Evolutionary conservation across 1,140 invertebrate species (phyloP).

Genomic region (Neodiprion virginianus): DNA sequence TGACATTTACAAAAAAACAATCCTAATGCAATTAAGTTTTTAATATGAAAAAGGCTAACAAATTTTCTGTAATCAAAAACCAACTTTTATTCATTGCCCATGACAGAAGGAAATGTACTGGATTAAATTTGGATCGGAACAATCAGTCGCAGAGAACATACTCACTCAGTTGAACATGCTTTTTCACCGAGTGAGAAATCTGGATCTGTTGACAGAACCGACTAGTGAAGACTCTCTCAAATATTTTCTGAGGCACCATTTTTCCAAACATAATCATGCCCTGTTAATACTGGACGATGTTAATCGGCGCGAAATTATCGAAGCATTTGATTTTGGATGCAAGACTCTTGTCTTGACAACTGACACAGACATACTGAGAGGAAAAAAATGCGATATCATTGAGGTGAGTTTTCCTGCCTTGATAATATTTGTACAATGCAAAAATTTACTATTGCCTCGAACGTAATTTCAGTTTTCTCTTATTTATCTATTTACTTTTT

Average conservation of each 20-base stretch:
- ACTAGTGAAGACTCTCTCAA: conserved; percentile 42
- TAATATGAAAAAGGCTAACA: background rate
- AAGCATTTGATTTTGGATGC: conserved; percentile 72
- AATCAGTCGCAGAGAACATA: conserved; percentile 48
- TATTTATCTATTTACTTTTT: background rate
- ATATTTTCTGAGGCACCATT: conserved; percentile 59
- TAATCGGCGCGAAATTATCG: conserved; percentile 63
- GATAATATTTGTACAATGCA: conserved; percentile 7
- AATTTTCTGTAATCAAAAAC: conserved; percentile 11
- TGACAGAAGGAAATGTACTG: conserved; percentile 55
- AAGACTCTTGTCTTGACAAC: conserved; percentile 73
- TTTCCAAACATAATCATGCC: conserved; percentile 61
- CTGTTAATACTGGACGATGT: conserved; percentile 74
- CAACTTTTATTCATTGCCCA: background rate
- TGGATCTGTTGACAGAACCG: conserved; percentile 32
- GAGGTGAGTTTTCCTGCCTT: conserved; percentile 33
- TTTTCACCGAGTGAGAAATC: conserved; percentile 48
- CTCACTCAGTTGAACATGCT: conserved; percentile 51
- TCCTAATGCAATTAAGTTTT: background rate
- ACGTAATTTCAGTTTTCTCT: background rate
- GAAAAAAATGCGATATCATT: conserved; percentile 38
- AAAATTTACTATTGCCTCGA: background rate
- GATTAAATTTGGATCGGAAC: conserved; percentile 53
- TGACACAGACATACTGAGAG: conserved; percentile 62
- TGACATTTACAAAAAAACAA: conserved; percentile 4